Conservation (phyloP, 2,797 vertebrate genomes). For the Thripadectes ignobilis region DNA sequence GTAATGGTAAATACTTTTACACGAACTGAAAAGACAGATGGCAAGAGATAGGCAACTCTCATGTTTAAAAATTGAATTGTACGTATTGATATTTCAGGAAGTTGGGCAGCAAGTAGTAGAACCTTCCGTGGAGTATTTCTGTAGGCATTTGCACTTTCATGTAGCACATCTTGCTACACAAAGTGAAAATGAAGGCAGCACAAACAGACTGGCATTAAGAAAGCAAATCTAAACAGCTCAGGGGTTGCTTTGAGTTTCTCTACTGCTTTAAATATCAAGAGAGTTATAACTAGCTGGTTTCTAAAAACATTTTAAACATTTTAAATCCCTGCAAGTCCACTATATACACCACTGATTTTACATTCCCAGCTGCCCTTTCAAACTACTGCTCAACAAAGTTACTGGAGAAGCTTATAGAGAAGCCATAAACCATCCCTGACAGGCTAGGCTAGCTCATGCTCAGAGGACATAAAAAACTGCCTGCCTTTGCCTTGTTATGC, state of each 20-base stretch:
- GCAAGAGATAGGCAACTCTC: not conserved
- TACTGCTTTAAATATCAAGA: not conserved
- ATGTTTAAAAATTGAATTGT: not conserved
- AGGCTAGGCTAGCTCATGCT: not conserved
- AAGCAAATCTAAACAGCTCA: not conserved
- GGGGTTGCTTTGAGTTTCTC: not conserved
- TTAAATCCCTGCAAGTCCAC: not conserved
- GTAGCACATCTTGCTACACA: not conserved
- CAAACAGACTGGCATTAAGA: not conserved
- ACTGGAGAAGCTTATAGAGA: not conserved
- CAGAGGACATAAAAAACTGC: rapidly evolving
- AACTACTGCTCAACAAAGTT: not conserved
- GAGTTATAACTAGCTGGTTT: not conserved
- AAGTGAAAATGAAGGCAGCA: not conserved
- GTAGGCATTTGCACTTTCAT: not conserved
- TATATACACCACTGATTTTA: not conserved
- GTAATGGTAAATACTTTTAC: not conserved
- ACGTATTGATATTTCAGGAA: not conserved
- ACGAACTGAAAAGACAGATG: conserved; percentile 6
- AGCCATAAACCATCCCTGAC: not conserved
- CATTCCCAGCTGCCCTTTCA: not conserved
- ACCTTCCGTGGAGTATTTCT: not conserved
- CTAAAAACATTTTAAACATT: not conserved
- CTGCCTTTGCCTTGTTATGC: not conserved
- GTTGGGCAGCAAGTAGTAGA: not conserved